These are phyloP conservation scores for Echeneis naucrates DNA, from an alignment of 2,797 vertebrate genomes.

Conservation along the genomic window DNA sequence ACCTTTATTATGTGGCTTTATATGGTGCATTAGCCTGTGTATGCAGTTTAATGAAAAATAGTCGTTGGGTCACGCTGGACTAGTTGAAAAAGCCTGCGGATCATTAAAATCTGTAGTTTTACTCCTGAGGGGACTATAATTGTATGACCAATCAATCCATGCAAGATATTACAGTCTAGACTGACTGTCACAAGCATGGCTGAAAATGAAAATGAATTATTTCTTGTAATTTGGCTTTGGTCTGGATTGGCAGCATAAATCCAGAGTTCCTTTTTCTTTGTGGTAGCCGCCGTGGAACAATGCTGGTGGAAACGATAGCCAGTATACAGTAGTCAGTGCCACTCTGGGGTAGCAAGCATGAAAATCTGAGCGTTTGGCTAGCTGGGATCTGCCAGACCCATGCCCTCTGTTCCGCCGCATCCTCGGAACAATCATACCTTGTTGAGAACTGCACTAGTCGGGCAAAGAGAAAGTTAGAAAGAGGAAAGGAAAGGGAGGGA, in stretches of 20 bases:
- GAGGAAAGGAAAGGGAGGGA: constrained; percentile 28
- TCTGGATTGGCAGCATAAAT: neutral
- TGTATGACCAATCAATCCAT: neutral
- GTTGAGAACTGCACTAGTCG: constrained; percentile 53
- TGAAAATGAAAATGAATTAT: neutral
- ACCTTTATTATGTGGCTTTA: no score
- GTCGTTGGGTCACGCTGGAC: neutral
- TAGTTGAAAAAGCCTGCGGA: no score
- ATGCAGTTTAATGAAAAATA: neutral
- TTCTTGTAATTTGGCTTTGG: neutral
- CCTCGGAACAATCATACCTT: constrained; percentile 52
- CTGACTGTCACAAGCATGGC: neutral
- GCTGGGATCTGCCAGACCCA: constrained; percentile 8
- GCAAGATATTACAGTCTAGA: neutral
- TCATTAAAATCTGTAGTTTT: neutral
- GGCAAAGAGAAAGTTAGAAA: constrained; percentile 53
- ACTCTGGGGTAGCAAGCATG: neutral
- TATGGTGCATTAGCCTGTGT: no score
- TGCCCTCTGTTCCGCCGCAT: constrained; percentile 3
- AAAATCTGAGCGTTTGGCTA: constrained; percentile 18
- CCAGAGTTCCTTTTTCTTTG: neutral
- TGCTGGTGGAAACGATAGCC: constrained; percentile 4
- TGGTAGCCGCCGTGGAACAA: neutral
- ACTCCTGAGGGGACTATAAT: neutral
- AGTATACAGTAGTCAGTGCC: neutral